These are phyloP conservation scores for Himantopus leucocephalus DNA, from an alignment of 2,113 vertebrate species.

Conservation along the genomic window DNA sequence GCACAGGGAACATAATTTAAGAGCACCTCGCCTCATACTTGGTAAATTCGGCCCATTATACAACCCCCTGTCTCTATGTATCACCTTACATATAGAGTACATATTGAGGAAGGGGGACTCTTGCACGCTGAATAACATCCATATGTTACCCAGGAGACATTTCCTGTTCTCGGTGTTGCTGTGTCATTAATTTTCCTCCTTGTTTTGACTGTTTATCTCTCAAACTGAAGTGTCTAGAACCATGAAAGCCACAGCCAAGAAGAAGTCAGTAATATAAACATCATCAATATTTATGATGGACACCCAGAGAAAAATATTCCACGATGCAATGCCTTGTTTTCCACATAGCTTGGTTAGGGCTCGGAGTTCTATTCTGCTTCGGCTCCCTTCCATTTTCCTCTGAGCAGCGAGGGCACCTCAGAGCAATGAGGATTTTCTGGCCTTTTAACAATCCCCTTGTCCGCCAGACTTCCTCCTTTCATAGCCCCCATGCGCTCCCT, in stretches of 20 bases:
- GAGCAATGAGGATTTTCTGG: slow-evolving; percentile 49
- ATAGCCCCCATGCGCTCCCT: slow-evolving; percentile 26
- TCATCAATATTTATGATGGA: neutral
- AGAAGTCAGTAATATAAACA: neutral
- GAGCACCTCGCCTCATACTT: neutral
- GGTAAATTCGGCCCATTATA: neutral
- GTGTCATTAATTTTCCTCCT: neutral
- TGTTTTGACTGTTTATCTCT: slow-evolving; percentile 34
- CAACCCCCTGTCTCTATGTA: neutral
- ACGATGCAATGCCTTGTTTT: neutral
- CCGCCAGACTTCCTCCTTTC: slow-evolving; percentile 63
- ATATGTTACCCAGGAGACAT: neutral
- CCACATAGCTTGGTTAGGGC: neutral
- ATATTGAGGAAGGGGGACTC: neutral
- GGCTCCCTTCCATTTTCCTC: neutral
- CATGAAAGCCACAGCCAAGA: neutral
- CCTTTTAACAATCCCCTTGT: slow-evolving; percentile 53
- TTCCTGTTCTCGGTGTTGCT: neutral
- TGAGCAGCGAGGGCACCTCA: neutral
- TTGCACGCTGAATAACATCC: neutral
- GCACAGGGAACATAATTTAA: neutral
- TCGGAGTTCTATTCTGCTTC: neutral
- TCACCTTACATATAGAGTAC: neutral
- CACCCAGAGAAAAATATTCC: neutral
- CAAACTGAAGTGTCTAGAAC: neutral